Evolutionary conservation across 2,888 invertebrate genomes (phyloP).

Genomic region (Caenorhabditis japonica): DNA sequence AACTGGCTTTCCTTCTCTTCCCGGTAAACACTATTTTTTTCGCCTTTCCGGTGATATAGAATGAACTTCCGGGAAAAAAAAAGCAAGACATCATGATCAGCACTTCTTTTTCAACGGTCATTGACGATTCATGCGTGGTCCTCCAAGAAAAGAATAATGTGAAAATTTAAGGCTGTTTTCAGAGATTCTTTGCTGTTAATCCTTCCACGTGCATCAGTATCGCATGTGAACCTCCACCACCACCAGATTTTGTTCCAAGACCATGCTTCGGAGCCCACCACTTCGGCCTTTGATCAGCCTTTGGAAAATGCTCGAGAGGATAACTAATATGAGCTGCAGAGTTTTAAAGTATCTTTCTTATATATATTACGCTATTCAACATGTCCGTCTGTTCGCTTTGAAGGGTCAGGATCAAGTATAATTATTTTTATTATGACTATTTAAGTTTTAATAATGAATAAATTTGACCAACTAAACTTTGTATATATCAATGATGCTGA

Average conservation of each 20-base stretch:
- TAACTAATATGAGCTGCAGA: no score
- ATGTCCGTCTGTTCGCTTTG: no score
- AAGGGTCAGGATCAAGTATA: no score
- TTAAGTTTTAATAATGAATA: no score
- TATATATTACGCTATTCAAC: no score
- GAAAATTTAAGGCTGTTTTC: not conserved
- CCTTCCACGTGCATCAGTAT: conserved; percentile 32
- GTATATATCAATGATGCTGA: no score
- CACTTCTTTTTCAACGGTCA: conserved; percentile 13
- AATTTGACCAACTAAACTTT: no score
- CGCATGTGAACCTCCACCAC: conserved; percentile 23
- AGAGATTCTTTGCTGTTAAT: conserved; percentile 18
- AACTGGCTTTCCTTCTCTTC: conserved; percentile 27
- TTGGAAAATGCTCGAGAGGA: no score
- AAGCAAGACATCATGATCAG: conserved; percentile 8
- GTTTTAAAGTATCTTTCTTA: no score
- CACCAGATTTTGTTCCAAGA: conserved; percentile 5
- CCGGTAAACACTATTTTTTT: conserved; percentile 19
- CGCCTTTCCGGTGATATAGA: conserved; percentile 25
- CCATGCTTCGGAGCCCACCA: conserved; percentile 28
- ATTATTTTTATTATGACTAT: no score
- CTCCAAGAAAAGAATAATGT: not conserved
- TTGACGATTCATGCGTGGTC: conserved; percentile 25
- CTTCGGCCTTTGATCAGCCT: no score
- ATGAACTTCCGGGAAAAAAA: not conserved